phyloP scores from a whole-genome alignment of 2,888 invertebrate species.

The Pimpla rufipes region DNA sequence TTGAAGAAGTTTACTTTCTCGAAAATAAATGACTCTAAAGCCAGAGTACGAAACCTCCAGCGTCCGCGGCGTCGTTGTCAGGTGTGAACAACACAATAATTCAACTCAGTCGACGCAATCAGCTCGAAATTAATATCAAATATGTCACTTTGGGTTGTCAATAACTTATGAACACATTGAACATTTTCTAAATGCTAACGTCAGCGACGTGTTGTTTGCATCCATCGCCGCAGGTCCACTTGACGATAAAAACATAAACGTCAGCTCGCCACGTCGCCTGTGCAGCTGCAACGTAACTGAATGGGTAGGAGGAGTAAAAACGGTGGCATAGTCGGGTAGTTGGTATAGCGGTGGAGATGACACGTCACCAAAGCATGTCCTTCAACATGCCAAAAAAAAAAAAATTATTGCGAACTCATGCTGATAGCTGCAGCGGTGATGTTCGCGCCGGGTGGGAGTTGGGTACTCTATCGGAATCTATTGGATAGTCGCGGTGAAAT shows the following conservation, averaged over 20 bases:
- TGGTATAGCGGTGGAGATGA: constrained; percentile 15
- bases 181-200: neutral
- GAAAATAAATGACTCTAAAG: no score
- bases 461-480: constrained; percentile 48
- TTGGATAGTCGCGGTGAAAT: constrained; percentile 28
- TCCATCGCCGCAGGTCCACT: neutral
- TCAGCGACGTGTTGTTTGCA: neutral
- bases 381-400: constrained; percentile 46
- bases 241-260: constrained; percentile 46
- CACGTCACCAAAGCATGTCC: constrained; percentile 24
- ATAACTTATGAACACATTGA: no score
- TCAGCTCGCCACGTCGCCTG: constrained; percentile 34
- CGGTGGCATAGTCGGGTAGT: constrained; percentile 1
- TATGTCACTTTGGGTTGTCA: no score
- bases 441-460: neutral
- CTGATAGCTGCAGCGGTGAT: constrained; percentile 1
- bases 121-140: no score
- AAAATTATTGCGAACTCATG: constrained; percentile 27
- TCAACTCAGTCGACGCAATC: no score
- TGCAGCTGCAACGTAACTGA: constrained; percentile 28
- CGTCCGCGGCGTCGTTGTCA: no score
- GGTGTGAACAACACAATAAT: no score
- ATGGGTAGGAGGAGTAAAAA: constrained; percentile 5
- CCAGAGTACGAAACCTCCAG: no score
- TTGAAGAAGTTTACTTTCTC: no score